A percentile compares a stretch with the other conserved stretches of the same genome.
Evolutionary conservation across 2,888 invertebrate species (phyloP).

Genomic region (Dromius quadrimaculatus): DNA sequence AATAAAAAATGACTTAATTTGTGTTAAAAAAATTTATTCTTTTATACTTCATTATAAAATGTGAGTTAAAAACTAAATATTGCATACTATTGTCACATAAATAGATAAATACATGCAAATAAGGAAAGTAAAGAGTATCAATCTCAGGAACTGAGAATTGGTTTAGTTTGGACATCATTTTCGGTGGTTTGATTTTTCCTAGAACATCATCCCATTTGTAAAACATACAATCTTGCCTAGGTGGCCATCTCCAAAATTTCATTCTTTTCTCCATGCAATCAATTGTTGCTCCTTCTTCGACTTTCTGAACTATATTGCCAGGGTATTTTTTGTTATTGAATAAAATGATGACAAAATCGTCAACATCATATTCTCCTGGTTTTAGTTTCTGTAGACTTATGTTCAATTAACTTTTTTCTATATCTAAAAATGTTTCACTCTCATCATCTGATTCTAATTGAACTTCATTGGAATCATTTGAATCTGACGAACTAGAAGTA

Average conservation of each 20-base stretch:
- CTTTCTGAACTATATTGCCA: conserved; percentile 1
- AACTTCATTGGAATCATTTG: neutral
- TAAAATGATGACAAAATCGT: conserved; percentile 8
- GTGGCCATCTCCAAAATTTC: conserved; percentile 11
- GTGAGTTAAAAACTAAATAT: conserved; percentile 2
- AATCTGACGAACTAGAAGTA: neutral
- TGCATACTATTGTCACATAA: neutral
- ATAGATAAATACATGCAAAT: neutral
- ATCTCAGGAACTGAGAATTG: conserved; percentile 4
- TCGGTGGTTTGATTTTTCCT: conserved; percentile 14
- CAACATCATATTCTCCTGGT: conserved; percentile 1
- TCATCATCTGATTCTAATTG: neutral
- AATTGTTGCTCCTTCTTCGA: conserved; percentile 6
- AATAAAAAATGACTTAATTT: too few relatives aligned
- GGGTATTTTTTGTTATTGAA: conserved; percentile 6
- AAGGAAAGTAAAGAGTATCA: conserved; percentile 9
- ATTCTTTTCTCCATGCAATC: conserved; percentile 3
- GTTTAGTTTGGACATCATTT: conserved; percentile 14
- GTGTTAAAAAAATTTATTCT: neutral
- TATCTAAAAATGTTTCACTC: conserved; percentile 1
- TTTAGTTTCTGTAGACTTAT: conserved; percentile 4
- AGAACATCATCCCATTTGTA: conserved; percentile 3
- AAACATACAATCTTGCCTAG: conserved; percentile 6
- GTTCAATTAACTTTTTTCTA: neutral
- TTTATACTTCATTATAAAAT: neutral